Base-by-base conservation (phyloP, 2,888 invertebrate genomes). In the Patella ulyssiponensis region DNA sequence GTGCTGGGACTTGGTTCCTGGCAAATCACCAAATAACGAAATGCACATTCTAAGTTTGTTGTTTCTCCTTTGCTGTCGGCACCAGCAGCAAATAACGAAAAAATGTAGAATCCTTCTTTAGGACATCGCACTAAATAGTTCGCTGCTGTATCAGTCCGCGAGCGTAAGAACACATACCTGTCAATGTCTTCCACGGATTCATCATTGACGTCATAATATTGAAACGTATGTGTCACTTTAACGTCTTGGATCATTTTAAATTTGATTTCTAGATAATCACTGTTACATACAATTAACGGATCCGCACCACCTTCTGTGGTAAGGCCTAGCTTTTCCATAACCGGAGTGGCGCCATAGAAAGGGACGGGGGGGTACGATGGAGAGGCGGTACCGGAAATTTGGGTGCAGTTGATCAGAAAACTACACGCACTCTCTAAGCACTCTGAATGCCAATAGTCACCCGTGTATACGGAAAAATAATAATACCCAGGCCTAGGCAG, bases 401-500 rank as follows among this genome's bases (percentile, higher is more conserved):
- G 80, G 17, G 86, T 80, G 79, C 89, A 89, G 82, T 86, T 85
- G 52, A 91, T 82, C 75, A 88, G 84, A 81, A 92, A 91, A 7
- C 88, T 86, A 76, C 89, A 89, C 11, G 90, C 90, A 79, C 90
- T 89, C 76, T 91, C 91, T 75, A 91, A 82, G 72, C 89, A 88
- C 56, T 90, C 89, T 0, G 88, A 86, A 33, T 88, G 85, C 90
- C 90, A 91, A 76, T 88, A 89, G 44, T 88, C 88, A 0, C 89
- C 89, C 0, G 88, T 88, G 78, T 88, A 92, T 17, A 91, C 88
- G 74, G 93, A 92, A 75, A 93, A 90, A 81, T 90, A 91, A 84
- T 91, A 93, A 74, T 87, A 77, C 12, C 92, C 92, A 7, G 90
- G 88, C 20, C 86, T 82, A 0, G 92, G 92, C 1, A 93, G 90